Conservation (phyloP, 2,797 vertebrate species). For the Huso huso region DNA sequence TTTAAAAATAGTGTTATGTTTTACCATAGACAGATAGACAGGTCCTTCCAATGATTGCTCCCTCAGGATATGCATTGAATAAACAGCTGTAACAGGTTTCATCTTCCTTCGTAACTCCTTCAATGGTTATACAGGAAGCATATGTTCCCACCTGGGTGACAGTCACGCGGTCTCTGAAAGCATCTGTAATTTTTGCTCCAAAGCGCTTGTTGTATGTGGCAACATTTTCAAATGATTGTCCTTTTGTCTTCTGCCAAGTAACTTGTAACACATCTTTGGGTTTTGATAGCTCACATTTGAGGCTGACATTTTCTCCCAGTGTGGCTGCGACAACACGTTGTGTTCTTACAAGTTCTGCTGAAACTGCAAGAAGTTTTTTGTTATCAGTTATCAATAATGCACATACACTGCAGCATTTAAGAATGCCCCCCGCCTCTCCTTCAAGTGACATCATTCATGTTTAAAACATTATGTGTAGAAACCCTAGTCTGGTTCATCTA, state of each 20-base stretch:
- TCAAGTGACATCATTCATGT: too few species aligned
- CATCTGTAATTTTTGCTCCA: background rate
- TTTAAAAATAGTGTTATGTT: too few species aligned
- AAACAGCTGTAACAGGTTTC: slow-evolving; percentile 32
- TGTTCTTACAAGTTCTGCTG: slow-evolving; percentile 6
- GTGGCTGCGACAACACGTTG: slow-evolving; percentile 10
- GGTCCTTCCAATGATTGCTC: slow-evolving; percentile 15
- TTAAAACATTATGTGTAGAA: too few species aligned
- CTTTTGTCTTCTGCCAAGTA: slow-evolving; percentile 31
- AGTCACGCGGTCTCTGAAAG: slow-evolving; percentile 1
- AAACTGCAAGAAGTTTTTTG: slow-evolving; percentile 19
- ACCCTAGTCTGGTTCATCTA: too few species aligned
- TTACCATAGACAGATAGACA: slow-evolving; percentile 30
- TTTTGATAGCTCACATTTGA: slow-evolving; percentile 22
- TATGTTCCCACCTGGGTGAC: slow-evolving; percentile 19
- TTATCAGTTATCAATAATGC: too few species aligned
- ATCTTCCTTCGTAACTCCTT: slow-evolving; percentile 13
- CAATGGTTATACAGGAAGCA: slow-evolving; percentile 29
- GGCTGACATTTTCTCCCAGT: background rate
- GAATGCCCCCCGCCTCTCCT: too few species aligned
- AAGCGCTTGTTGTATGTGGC: background rate
- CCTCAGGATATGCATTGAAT: slow-evolving; percentile 29
- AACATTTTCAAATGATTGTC: background rate
- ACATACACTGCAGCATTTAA: too few species aligned
- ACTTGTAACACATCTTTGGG: slow-evolving; percentile 21